phyloP scores from a whole-genome alignment of 2,113 vertebrate species.

The Conger conger region DNA sequence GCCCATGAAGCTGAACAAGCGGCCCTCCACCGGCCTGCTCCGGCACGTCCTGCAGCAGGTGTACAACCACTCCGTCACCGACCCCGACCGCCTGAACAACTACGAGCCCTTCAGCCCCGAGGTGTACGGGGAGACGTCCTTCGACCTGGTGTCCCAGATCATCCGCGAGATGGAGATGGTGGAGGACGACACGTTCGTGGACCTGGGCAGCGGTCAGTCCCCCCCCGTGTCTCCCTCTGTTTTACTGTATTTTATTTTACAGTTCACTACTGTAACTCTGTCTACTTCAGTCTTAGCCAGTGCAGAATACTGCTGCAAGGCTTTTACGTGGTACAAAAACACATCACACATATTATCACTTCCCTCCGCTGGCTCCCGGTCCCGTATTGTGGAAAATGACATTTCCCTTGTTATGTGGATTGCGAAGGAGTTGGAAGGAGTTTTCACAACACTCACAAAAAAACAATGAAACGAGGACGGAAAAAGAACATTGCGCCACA shows the following conservation, averaged over 20 bases:
- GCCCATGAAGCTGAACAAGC: conserved; percentile 97
- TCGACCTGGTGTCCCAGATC: conserved; percentile 96
- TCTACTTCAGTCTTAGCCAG: no score
- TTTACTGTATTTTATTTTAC: background rate
- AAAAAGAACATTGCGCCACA: no score
- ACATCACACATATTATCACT: no score
- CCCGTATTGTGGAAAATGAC: no score
- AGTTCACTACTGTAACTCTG: no score
- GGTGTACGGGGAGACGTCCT: conserved; percentile 96
- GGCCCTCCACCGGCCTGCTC: conserved; percentile 91
- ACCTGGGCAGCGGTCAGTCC: conserved; percentile 91
- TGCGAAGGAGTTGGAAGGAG: no score
- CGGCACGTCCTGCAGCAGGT: conserved; percentile 97
- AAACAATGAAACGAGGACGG: no score
- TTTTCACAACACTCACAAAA: no score
- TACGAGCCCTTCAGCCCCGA: conserved; percentile 98
- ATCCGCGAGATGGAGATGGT: conserved; percentile 98
- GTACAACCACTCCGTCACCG: conserved; percentile 98
- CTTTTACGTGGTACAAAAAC: no score
- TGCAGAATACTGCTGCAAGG: no score
- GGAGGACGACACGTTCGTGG: conserved; percentile 97
- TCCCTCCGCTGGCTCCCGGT: no score
- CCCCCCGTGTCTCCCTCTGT: background rate
- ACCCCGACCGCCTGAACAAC: conserved; percentile 98
- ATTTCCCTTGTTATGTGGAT: no score